Evolutionary conservation across 2,113 vertebrate genomes (phyloP).

Genomic region (Mastomys natalensis): DNA sequence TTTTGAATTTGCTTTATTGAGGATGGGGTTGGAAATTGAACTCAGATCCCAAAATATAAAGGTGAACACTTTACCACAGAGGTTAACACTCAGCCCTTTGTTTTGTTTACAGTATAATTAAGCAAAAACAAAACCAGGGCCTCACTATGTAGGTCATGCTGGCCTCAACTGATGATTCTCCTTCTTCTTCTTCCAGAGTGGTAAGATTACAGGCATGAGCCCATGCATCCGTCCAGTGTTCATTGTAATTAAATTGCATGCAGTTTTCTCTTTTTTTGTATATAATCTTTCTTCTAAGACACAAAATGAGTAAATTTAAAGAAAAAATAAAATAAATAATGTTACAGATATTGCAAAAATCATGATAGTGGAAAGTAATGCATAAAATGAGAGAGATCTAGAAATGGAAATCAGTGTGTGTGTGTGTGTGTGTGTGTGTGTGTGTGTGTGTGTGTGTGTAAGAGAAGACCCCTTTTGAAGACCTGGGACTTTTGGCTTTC

Average conservation of each 20-base stretch:
- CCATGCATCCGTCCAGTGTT: not conserved
- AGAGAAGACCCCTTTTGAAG: not conserved
- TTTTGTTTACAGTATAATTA: not conserved
- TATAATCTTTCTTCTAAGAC: conserved; percentile 5
- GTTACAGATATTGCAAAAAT: not conserved
- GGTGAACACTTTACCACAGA: too few relatives aligned
- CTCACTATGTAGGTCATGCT: not conserved
- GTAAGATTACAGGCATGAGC: not conserved
- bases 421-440: not conserved
- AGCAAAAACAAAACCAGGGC: not conserved
- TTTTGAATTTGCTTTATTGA: not conserved
- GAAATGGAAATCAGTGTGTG: not conserved
- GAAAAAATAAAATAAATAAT: conserved; percentile 53
- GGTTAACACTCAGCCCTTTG: not conserved
- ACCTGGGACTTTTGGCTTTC: not conserved
- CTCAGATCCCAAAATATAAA: not conserved
- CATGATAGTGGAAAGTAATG: not conserved
- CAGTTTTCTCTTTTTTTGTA: not conserved
- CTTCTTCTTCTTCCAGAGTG: not conserved
- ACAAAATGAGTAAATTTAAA: not conserved
- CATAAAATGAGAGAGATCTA: not conserved
- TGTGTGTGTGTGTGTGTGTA: not conserved
- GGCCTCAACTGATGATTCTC: not conserved
- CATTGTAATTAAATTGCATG: conserved; percentile 26
- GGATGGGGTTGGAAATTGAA: not conserved